A percentile compares a stretch with the other conserved stretches of the same genome.
These are phyloP conservation scores for Eilema sororculum DNA, from an alignment of 2,888 invertebrate genomes.

Conservation along the genomic window DNA sequence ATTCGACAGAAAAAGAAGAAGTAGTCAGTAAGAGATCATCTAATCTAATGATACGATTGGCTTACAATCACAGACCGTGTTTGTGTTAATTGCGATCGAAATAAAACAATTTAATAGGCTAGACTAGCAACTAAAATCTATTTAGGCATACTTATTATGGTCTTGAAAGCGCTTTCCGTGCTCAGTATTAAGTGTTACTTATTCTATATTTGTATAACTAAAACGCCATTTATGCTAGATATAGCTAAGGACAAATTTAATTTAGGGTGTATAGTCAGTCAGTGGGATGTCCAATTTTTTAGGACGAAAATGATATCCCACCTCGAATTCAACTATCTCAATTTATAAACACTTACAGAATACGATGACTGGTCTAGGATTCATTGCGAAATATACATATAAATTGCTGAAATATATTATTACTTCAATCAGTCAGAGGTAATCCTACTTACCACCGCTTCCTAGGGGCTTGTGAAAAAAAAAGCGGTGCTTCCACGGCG, in stretches of 20 bases:
- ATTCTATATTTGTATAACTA: neutral
- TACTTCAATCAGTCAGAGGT: too few relatives aligned
- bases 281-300: too few relatives aligned
- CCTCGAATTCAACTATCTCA: too few relatives aligned
- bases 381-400: too few relatives aligned
- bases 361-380: too few relatives aligned
- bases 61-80: neutral
- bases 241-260: neutral
- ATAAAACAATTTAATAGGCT: neutral
- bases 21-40: neutral
- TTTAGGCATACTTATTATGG: neutral
- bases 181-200: neutral
- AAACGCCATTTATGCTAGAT: neutral
- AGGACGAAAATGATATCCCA: too few relatives aligned
- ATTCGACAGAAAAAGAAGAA: too few relatives aligned
- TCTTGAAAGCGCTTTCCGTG: neutral
- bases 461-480: too few relatives aligned
- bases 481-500: too few relatives aligned
- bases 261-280: neutral
- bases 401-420: too few relatives aligned
- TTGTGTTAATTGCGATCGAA: neutral
- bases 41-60: neutral
- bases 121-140: neutral
- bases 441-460: too few relatives aligned
- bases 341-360: too few relatives aligned